These are phyloP conservation scores for Zoanthus gigantus DNA, from an alignment of 92 coral and sea anemone species.

Conservation along the genomic window DNA sequence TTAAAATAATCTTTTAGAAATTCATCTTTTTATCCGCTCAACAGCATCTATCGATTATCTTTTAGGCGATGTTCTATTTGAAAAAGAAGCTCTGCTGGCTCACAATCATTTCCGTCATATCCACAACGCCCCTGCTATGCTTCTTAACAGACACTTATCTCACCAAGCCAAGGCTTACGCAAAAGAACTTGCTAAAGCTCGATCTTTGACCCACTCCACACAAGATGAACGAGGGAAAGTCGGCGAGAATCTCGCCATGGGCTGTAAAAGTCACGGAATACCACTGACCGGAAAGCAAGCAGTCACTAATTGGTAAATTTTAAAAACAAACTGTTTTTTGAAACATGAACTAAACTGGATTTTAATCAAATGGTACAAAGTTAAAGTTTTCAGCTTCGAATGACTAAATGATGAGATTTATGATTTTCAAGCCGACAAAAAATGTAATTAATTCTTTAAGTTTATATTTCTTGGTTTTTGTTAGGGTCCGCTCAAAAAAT, in stretches of 20 bases:
- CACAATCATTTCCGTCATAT: constrained; percentile 79
- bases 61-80: constrained; percentile 64
- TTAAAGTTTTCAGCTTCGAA: not conserved
- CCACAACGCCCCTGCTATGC: constrained; percentile 75
- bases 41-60: too few relatives aligned
- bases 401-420: not conserved
- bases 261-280: constrained; percentile 71
- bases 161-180: constrained; percentile 81
- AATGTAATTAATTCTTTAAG: too few relatives aligned
- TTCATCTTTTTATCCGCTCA: too few relatives aligned
- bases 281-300: constrained; percentile 81
- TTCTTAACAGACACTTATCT: constrained; percentile 58
- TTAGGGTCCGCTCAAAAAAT: too few relatives aligned
- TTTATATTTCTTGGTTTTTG: too few relatives aligned
- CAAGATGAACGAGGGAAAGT: constrained; percentile 65
- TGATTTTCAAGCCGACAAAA: too few relatives aligned
- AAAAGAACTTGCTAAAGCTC: constrained; percentile 68
- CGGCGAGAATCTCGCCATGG: constrained; percentile 91
- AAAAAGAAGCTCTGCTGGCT: constrained; percentile 69
- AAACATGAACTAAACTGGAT: not conserved
- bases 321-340: not conserved
- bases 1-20: too few relatives aligned
- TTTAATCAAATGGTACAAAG: not conserved
- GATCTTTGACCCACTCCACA: constrained; percentile 78
- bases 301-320: constrained; percentile 76